phyloP scores from a whole-genome alignment of 2,797 vertebrate genomes.

The Xenentodon cancila region DNA sequence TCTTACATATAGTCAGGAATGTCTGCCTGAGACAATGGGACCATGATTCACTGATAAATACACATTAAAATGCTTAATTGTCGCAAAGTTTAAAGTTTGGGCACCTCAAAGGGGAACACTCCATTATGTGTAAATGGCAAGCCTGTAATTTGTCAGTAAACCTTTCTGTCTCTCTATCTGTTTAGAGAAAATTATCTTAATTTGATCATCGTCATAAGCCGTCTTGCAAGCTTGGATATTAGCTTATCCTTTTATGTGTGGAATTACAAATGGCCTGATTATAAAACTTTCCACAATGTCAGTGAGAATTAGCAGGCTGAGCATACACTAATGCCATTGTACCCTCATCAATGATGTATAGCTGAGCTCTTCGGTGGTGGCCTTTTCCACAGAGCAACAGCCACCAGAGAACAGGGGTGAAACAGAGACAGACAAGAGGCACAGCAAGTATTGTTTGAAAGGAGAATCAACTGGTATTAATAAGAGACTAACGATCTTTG shows the following conservation, averaged over 20 bases:
- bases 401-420: slow-evolving; percentile 40
- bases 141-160: slow-evolving; percentile 32
- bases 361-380: slow-evolving; percentile 67
- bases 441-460: slow-evolving; percentile 61
- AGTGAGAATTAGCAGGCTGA: slow-evolving; percentile 73
- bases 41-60: slow-evolving; percentile 47
- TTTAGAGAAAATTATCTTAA: slow-evolving; percentile 72
- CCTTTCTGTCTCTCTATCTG: slow-evolving; percentile 67
- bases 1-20: slow-evolving; percentile 46
- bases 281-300: slow-evolving; percentile 73
- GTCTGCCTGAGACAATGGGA: slow-evolving; percentile 58
- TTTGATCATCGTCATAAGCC: slow-evolving; percentile 70
- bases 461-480: slow-evolving; percentile 76
- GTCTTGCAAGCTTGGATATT: slow-evolving; percentile 59
- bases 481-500: slow-evolving; percentile 76
- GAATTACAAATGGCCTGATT: slow-evolving; percentile 72
- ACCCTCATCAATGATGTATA: slow-evolving; percentile 79
- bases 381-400: slow-evolving; percentile 58
- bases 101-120: slow-evolving; percentile 28
- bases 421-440: slow-evolving; percentile 42
- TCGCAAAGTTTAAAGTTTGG: slow-evolving; percentile 38
- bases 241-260: slow-evolving; percentile 69
- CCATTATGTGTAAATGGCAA: slow-evolving; percentile 31
- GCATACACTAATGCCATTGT: slow-evolving; percentile 77
- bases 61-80: slow-evolving; percentile 36